Evolutionary conservation across 2,888 invertebrate species (phyloP), one percentile per base, ranked within the genome.

Genomic region (Heliconius ismenius): DNA sequence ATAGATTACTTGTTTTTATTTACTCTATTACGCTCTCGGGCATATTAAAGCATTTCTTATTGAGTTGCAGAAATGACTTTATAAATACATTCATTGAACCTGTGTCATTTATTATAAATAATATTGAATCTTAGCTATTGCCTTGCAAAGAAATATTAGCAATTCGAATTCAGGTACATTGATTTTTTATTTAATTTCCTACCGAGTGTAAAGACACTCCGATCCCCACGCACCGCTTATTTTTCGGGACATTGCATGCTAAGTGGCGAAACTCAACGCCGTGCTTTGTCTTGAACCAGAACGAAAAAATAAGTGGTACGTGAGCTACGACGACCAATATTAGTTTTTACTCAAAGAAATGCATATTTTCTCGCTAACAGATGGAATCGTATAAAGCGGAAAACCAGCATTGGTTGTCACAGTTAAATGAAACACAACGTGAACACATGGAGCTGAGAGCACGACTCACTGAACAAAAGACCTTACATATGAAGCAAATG

Each of bases 381-480:
- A 91, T 96, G 36, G 94, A 95, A 28, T 95, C 95, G 28, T 96
- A 96, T 83, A 95, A 96, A 83, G 94, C 92, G 6, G 96, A 96
- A 84, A 94, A 95, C 64, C 94, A 95, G 75, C 96, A 96, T 82
- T 96, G 96, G 95, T 83, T 95, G 39, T 85, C 91, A 6, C 96
- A 96, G 83, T 88, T 95, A 0, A 94, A 89, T 75, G 92, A 92
- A 62, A 93, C 92, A 64, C 95, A 95, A 79, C 89, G 91, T 2
- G 95, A 95, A 78, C 94, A 95, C 49, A 86, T 92, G 76, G 95
- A 95, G 49, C 82, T 95, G 58, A 92, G 95, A 10, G 86, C 92
- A 24, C 91, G 93, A 76, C 84, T 95, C 4, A 91, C 93, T 0
- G 94, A 94, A 76, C 92, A 93, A 79, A 93, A 91, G 80, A 86